phyloP scores from a whole-genome alignment of 64 coral and sea anemone genomes.

The Actinia tenebrosa region DNA sequence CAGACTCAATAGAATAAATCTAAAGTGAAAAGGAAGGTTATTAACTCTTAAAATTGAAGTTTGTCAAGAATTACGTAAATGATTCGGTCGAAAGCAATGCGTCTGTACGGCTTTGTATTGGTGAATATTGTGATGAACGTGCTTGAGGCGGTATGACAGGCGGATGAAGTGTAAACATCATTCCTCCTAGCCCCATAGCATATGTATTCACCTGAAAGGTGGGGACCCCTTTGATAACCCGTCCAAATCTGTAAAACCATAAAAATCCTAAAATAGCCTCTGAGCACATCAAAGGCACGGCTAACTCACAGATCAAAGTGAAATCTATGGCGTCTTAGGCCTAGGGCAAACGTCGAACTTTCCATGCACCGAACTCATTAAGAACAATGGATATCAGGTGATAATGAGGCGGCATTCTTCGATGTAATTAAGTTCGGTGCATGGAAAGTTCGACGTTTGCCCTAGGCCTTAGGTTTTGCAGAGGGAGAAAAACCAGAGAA shows the following conservation, averaged over 20 bases:
- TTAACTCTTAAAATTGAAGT: not conserved
- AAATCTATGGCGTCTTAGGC: no score
- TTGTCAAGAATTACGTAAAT: not conserved
- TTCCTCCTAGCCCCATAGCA: not conserved
- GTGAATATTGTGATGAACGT: not conserved
- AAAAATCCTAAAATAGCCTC: no score
- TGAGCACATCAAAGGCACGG: no score
- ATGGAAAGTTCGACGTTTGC: no score
- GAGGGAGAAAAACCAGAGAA: no score
- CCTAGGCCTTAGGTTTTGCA: no score
- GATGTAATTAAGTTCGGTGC: no score
- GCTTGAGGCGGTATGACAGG: not conserved
- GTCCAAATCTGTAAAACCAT: not conserved
- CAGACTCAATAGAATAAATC: not conserved
- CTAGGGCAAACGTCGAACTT: no score
- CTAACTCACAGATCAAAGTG: no score
- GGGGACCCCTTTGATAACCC: not conserved
- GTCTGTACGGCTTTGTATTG: not conserved
- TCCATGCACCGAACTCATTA: no score
- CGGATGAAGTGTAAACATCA: not conserved
- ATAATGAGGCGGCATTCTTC: no score
- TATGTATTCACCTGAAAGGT: not conserved
- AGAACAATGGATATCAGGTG: no score
- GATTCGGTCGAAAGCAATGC: not conserved
- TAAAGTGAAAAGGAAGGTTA: not conserved